Conservation (phyloP, 2,113 vertebrate genomes). For the Lagenorhynchus albirostris region DNA sequence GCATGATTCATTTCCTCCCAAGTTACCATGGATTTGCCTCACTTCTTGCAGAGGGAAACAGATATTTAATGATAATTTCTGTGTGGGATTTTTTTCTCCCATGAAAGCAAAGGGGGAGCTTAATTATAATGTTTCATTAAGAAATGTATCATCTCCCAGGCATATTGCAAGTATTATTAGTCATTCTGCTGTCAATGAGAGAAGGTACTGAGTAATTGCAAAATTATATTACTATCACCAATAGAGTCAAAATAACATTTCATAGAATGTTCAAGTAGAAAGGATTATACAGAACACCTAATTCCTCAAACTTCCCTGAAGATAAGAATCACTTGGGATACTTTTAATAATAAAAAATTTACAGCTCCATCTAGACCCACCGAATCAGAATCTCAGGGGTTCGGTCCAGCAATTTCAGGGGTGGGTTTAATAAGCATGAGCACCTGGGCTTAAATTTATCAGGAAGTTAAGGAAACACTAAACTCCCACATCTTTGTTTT, state of each 20-base stretch:
- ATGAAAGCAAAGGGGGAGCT: slow-evolving; percentile 41
- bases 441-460: not conserved
- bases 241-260: slow-evolving; percentile 48
- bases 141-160: slow-evolving; percentile 58
- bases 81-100: slow-evolving; percentile 7
- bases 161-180: slow-evolving; percentile 51
- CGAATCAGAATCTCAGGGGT: not conserved
- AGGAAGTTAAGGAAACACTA: not conserved
- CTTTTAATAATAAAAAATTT: not conserved
- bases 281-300: not conserved
- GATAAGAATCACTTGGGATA: not conserved
- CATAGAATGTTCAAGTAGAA: slow-evolving; percentile 22
- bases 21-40: not conserved
- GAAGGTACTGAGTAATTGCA: slow-evolving; percentile 41
- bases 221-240: slow-evolving; percentile 44
- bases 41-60: slow-evolving; percentile 41
- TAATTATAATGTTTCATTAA: slow-evolving; percentile 68
- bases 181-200: slow-evolving; percentile 47
- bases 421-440: not conserved
- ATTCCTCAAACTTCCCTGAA: slow-evolving; percentile 24
- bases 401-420: not conserved
- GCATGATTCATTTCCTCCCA: slow-evolving; percentile 2
- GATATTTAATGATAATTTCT: slow-evolving; percentile 58
- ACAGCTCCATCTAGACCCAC: not conserved
- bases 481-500: not conserved